Conservation (phyloP, 2,113 vertebrate species). For the Halcyon senegalensis region DNA sequence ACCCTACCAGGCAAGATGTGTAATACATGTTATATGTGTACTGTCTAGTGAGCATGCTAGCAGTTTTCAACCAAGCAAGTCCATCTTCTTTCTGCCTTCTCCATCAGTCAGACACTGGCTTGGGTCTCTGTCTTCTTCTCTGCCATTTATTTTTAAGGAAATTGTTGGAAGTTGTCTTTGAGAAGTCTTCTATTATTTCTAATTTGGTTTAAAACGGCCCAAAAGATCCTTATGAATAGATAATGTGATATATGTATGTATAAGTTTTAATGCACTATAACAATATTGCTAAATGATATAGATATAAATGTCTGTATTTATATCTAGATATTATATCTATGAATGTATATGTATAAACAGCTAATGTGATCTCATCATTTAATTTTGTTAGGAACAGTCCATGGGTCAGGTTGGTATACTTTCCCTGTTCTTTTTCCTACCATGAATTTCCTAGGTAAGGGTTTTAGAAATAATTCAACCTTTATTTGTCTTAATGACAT, state of each 20-base stretch:
- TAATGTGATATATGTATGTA: not conserved
- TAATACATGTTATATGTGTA: not conserved
- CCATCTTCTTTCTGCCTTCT: not conserved
- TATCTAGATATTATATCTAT: not conserved
- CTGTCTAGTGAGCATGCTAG: not conserved
- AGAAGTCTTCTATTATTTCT: not conserved
- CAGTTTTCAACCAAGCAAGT: not conserved
- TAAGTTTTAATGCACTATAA: not conserved
- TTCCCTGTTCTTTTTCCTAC: not conserved
- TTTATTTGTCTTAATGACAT: not conserved
- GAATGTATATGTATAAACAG: not conserved
- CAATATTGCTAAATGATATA: not conserved
- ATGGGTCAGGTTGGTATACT: not conserved
- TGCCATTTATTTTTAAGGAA: not conserved
- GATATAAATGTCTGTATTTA: not conserved
- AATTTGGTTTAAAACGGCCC: not conserved
- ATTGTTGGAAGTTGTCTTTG: not conserved
- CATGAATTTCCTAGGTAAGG: not conserved
- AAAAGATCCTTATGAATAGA: not conserved
- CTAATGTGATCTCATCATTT: not conserved
- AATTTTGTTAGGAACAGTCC: not conserved
- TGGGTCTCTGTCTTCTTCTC: not conserved
- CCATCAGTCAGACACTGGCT: not conserved
- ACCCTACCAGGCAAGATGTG: not conserved
- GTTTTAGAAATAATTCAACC: not conserved